Evolutionary conservation across 2,113 vertebrate genomes (phyloP).

Genomic region (Rhinoderma darwinii): DNA sequence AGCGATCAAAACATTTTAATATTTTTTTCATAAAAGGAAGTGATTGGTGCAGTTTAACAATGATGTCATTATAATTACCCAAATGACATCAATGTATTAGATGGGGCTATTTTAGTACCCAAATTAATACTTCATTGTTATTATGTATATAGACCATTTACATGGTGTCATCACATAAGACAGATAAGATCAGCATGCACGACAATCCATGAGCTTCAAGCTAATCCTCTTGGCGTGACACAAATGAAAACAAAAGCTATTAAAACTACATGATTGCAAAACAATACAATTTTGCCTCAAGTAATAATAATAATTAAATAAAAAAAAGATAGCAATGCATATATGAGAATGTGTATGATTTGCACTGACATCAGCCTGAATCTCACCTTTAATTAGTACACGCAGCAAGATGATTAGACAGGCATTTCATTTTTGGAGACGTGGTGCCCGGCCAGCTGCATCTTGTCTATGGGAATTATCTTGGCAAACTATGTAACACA

Average conservation of each 20-base stretch:
- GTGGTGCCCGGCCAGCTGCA: slow-evolving; percentile 12
- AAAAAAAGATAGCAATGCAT: not conserved
- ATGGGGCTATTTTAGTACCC: not conserved
- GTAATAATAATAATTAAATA: not conserved
- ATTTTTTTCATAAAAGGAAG: too few species aligned
- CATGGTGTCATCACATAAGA: not conserved
- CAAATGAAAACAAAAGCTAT: not conserved
- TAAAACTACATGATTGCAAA: slow-evolving; percentile 9
- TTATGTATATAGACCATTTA: not conserved
- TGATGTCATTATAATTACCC: too few species aligned
- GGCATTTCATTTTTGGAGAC: slow-evolving; percentile 9
- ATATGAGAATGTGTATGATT: not conserved
- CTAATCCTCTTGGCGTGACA: not conserved
- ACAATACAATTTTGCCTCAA: not conserved
- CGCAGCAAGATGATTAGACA: slow-evolving; percentile 36
- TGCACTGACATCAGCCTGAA: not conserved
- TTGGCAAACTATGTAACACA: not conserved
- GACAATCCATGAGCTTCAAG: not conserved
- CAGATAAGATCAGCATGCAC: not conserved
- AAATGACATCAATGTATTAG: not conserved
- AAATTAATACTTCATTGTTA: not conserved
- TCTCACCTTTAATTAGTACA: slow-evolving; percentile 35
- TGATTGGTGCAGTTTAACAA: too few species aligned
- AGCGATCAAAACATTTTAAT: too few species aligned
- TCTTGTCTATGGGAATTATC: slow-evolving; percentile 29